These are phyloP conservation scores for Phorcus lineatus DNA, from an alignment of 2,888 invertebrate genomes.

Conservation along the genomic window DNA sequence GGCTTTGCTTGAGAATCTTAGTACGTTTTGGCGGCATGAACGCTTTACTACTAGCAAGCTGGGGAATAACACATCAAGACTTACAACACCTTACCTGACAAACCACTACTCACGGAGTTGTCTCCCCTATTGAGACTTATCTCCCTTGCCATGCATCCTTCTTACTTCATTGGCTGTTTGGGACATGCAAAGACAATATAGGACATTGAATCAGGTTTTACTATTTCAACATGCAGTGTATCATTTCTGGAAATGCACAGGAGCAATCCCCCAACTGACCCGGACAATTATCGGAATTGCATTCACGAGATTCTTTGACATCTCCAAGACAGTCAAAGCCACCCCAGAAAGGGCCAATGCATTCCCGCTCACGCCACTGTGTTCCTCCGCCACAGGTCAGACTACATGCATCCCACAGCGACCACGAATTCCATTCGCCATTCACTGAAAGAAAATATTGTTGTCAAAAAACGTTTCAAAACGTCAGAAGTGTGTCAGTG, in stretches of 20 bases:
- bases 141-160: not conserved
- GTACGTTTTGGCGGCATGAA: too few species aligned
- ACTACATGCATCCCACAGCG: conserved; percentile 62
- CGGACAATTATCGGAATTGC: conserved; percentile 68
- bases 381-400: conserved; percentile 68
- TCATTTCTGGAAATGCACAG: not conserved
- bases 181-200: not conserved
- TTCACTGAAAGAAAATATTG: conserved; percentile 58
- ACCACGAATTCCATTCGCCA: conserved; percentile 65
- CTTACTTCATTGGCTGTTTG: not conserved
- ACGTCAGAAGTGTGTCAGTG: too few species aligned
- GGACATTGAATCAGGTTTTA: not conserved
- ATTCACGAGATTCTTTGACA: conserved; percentile 48
- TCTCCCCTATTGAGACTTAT: not conserved
- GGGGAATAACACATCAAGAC: not conserved
- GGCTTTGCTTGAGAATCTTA: not conserved
- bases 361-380: conserved; percentile 53
- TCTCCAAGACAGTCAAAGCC: conserved; percentile 62
- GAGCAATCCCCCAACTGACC: conserved; percentile 48
- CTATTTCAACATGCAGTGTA: conserved; percentile 2
- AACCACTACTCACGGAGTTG: not conserved
- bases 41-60: too few species aligned
- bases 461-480: not conserved
- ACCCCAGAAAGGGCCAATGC: conserved; percentile 57
- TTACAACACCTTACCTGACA: not conserved